Conservation (phyloP, 92 coral and sea anemone genomes). For the Muricea muricata region DNA sequence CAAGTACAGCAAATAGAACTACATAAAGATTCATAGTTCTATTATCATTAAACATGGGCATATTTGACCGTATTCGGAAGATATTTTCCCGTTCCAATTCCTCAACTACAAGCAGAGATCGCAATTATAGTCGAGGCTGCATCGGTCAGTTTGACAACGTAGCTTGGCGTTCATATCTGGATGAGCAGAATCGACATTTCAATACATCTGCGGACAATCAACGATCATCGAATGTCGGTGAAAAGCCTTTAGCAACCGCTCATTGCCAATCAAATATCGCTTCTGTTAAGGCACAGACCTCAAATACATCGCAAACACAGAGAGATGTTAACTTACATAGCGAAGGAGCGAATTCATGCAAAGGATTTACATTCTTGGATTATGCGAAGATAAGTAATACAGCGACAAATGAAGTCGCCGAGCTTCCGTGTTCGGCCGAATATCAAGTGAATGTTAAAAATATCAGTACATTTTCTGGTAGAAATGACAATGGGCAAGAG, state of each 20-base stretch:
- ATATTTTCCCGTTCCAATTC: slow-evolving; percentile 9
- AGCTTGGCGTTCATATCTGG: background rate
- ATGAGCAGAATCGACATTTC: background rate
- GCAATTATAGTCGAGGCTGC: no score
- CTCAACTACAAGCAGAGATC: background rate
- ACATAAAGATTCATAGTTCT: background rate
- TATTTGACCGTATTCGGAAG: background rate
- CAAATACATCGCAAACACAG: background rate
- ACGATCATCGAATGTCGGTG: background rate
- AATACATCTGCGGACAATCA: background rate
- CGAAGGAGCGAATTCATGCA: background rate
- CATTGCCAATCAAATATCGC: background rate
- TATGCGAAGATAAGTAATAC: background rate
- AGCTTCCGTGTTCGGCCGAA: background rate
- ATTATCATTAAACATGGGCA: background rate
- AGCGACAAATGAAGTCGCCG: background rate
- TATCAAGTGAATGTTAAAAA: background rate
- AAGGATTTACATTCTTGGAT: background rate
- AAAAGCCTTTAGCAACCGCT: background rate
- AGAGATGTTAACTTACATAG: background rate
- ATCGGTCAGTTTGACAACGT: background rate
- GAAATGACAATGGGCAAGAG: background rate
- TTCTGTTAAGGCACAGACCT: background rate
- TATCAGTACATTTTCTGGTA: background rate
- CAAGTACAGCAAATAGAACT: background rate